Conservation (phyloP, 2,113 vertebrate genomes). For the Spea multiplicata region DNA sequence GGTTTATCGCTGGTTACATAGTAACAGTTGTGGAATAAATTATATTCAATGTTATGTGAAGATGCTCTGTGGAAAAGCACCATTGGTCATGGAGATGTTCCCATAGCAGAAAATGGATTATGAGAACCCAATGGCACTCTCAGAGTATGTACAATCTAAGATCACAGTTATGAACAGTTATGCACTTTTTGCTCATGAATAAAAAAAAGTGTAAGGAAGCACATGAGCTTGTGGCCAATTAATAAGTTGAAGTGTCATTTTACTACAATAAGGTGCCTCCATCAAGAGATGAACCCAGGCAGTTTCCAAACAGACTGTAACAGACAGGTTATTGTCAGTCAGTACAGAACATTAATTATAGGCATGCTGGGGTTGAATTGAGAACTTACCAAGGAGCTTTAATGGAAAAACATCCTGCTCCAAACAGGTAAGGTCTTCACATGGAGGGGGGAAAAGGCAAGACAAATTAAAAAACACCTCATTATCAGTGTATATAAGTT, state of each 20-base stretch:
- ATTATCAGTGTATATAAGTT: conserved; percentile 74
- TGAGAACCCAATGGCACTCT: neutral
- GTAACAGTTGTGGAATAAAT: too few species aligned
- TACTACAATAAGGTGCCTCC: conserved; percentile 53
- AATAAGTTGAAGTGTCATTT: neutral
- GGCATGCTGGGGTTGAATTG: conserved; percentile 83
- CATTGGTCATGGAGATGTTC: neutral
- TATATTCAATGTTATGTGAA: neutral
- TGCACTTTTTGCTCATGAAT: neutral
- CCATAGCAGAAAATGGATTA: neutral
- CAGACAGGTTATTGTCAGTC: conserved; percentile 54
- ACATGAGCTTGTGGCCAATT: neutral
- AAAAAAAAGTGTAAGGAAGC: neutral
- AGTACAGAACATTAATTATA: conserved; percentile 68
- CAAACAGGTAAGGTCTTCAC: conserved; percentile 99
- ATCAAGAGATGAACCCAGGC: conserved; percentile 66
- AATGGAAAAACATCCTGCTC: conserved; percentile 99
- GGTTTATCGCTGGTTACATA: too few species aligned
- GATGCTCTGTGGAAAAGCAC: neutral
- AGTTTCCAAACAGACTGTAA: conserved; percentile 54
- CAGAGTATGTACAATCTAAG: neutral
- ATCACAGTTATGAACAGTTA: neutral
- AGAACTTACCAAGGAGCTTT: conserved; percentile 99
- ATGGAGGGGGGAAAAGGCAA: conserved; percentile 77
- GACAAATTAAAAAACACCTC: conserved; percentile 89